Evolutionary conservation across 2,797 vertebrate species (phyloP).

Genomic region (Sebastes matsubarae): DNA sequence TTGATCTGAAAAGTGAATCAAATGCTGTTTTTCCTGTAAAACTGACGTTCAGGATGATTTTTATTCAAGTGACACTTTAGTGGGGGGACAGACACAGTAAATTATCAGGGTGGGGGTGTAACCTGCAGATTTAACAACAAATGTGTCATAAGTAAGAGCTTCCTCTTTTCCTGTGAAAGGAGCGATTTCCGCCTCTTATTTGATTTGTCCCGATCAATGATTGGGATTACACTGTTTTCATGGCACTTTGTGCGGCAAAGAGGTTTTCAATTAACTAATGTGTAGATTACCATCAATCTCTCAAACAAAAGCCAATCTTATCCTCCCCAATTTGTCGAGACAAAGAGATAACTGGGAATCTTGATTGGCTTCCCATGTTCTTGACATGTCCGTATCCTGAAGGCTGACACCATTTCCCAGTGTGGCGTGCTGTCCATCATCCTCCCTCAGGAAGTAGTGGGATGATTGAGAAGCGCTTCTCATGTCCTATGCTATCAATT

Average conservation of each 20-base stretch:
- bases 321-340: constrained; percentile 51
- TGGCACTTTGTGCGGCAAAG: constrained; percentile 78
- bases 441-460: constrained; percentile 31
- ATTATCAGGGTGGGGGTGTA: constrained; percentile 26
- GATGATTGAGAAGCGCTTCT: constrained; percentile 22
- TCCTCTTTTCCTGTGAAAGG: constrained; percentile 69
- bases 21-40: background rate
- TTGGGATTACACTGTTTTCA: constrained; percentile 81
- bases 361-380: constrained; percentile 70
- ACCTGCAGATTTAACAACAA: constrained; percentile 64
- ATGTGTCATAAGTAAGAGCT: constrained; percentile 67
- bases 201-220: constrained; percentile 83
- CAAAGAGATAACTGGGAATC: constrained; percentile 69
- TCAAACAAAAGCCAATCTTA: constrained; percentile 39
- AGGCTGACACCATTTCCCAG: constrained; percentile 42
- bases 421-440: constrained; percentile 31
- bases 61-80: background rate
- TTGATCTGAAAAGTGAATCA: constrained; percentile 12
- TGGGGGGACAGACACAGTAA: constrained; percentile 1
- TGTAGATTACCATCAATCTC: constrained; percentile 87
- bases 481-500: constrained; percentile 16
- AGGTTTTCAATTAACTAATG: constrained; percentile 90
- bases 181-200: constrained; percentile 80
- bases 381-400: constrained; percentile 54
- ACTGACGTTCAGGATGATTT: background rate